phyloP scores from a whole-genome alignment of 1,140 invertebrate species.

The Lucilia cuprina region DNA sequence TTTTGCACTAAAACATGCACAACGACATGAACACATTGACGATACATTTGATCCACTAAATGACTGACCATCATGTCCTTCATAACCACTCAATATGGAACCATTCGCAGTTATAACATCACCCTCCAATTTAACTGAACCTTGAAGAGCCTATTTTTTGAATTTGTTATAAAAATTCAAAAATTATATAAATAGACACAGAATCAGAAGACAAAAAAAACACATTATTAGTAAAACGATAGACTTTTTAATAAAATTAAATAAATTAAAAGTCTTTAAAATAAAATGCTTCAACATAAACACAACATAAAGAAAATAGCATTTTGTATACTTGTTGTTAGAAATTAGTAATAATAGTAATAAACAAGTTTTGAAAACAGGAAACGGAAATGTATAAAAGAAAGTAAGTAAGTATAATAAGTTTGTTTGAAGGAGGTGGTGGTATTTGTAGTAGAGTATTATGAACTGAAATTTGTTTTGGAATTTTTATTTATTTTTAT shows the following conservation, averaged over 20 bases:
- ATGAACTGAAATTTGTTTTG: background rate
- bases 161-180: background rate
- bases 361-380: constrained; percentile 24
- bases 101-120: constrained; percentile 93
- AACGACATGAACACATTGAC: constrained; percentile 85
- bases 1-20: constrained; percentile 73
- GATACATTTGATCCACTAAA: constrained; percentile 69
- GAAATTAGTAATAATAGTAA: background rate
- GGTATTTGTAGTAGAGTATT: background rate
- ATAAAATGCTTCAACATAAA: constrained; percentile 17
- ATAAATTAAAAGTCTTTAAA: background rate
- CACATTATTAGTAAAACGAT: background rate
- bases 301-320: constrained; percentile 23
- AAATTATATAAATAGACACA: background rate
- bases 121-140: constrained; percentile 90
- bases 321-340: background rate
- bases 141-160: constrained; percentile 73
- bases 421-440: background rate
- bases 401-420: background rate
- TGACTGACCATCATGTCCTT: constrained; percentile 66
- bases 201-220: background rate
- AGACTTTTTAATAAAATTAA: background rate
- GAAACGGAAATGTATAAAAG: constrained; percentile 23
- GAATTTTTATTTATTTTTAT: background rate
- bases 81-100: constrained; percentile 79